These are phyloP conservation scores for Malurus melanocephalus DNA, from an alignment of 2,113 vertebrate species.

Conservation along the genomic window DNA sequence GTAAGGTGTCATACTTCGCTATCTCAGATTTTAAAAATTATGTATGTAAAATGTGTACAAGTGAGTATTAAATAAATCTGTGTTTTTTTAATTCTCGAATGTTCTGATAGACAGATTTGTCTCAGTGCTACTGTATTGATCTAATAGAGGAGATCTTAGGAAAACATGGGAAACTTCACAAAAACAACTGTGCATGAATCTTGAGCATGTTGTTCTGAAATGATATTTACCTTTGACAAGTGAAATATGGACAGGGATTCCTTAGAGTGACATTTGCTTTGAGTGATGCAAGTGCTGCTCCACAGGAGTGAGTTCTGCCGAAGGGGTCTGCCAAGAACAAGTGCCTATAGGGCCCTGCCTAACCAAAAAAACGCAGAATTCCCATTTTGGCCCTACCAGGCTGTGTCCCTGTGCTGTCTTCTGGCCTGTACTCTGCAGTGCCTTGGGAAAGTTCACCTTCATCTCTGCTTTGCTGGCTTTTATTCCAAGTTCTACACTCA, in stretches of 20 bases:
- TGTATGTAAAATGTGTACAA: rapidly evolving
- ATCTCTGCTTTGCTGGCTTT: background rate
- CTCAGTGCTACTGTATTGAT: background rate
- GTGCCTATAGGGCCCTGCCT: background rate
- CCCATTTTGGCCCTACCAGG: too few species aligned
- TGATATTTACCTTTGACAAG: background rate
- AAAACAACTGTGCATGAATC: background rate
- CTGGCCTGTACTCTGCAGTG: background rate
- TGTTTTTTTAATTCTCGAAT: background rate
- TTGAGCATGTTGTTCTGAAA: background rate
- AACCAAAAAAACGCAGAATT: background rate
- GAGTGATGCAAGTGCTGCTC: rapidly evolving
- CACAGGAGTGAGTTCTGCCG: background rate
- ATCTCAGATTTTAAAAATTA: background rate
- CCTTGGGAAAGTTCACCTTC: background rate
- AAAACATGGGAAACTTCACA: background rate
- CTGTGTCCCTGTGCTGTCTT: background rate
- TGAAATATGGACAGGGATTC: background rate
- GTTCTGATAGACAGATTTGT: background rate
- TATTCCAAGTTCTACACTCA: background rate
- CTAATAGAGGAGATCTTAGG: background rate
- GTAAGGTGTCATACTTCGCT: slow-evolving; percentile 3
- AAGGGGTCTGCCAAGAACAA: background rate
- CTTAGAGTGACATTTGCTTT: background rate
- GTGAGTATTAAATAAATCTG: background rate